Base-by-base conservation (phyloP, 2,888 invertebrate species). In the Rotaria sp. region DNA sequence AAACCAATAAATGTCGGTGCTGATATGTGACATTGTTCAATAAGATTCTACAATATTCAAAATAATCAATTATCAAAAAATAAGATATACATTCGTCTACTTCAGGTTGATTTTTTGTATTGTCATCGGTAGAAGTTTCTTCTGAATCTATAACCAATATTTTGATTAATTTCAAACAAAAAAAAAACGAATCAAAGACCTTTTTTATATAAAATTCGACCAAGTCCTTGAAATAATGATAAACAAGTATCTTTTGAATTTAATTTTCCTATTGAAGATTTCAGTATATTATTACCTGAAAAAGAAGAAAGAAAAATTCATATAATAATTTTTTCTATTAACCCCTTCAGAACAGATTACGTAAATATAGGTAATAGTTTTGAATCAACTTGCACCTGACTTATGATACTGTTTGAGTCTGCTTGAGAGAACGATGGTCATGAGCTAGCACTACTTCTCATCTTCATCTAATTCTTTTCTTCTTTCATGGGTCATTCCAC, bases 191-290 rank as follows among this genome's bases (percentile, higher is more conserved):
- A 18, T 7, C 5, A 2, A 41, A 15, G 2, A 80, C 80, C 80
- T 86, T 86, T 86, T 35, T 85, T 85, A 84, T 86, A 85, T 35
- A 86, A 50, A 52, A 86, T 85, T 86, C 85, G 67, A 21, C 86
- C 86, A 35, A 86, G 57, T 7, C 80, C 86, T 18, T 85, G 74
- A 85, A 86, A 86, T 30, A 86, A 85, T 48, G 52, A 85, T 41
- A 59, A 84, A 80, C 59, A 85, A 15, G 85, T 59, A 86, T 86
- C 86, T 85, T 86, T 86, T n/a, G 74, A 55, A 5, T 45, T 52
- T 0, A 11, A 4, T 15, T 55, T 50, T 74, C 41, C 38, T 24
- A 52, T 11, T 24, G 50, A 55, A 15, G 38, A 35, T 50, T 38
- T 55, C 21, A 45, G 1, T 45, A 5, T 48, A n/a, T n/a, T 15